Conservation (phyloP, 2,888 invertebrate genomes). For the Aricia artaxerxes region DNA sequence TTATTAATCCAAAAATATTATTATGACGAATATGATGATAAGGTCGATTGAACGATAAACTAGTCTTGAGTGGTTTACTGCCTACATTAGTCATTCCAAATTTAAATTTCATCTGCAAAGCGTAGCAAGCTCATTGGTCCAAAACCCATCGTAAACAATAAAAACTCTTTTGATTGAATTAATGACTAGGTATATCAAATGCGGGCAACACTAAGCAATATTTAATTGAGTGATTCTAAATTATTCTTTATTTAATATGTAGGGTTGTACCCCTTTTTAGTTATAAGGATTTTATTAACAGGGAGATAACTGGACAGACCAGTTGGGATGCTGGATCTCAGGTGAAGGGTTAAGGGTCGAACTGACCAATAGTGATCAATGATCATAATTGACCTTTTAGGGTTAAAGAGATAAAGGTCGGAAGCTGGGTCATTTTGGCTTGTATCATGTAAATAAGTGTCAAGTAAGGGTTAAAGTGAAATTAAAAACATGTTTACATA, state of each 20-base stretch:
- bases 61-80: too few relatives aligned
- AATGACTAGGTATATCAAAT: neutral
- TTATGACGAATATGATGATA: too few relatives aligned
- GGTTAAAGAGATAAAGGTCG: conserved; percentile 31
- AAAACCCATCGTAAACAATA: neutral
- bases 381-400: neutral
- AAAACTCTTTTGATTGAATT: conserved; percentile 2
- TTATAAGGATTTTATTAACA: neutral
- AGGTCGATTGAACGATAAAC: too few relatives aligned
- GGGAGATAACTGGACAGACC: conserved; percentile 30
- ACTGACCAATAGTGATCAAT: neutral
- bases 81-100: neutral
- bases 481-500: neutral
- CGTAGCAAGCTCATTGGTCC: neutral
- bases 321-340: conserved; percentile 40
- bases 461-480: conserved; percentile 35
- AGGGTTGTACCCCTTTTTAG: neutral
- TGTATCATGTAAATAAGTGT: conserved; percentile 14
- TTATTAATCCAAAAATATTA: too few relatives aligned
- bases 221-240: neutral
- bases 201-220: conserved; percentile 16
- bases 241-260: neutral
- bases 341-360: conserved; percentile 43
- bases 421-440: conserved; percentile 23
- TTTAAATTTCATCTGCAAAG: neutral